Percentiles rank a stretch among this genome's conserved stretches.
phyloP scores from a whole-genome alignment of 2,797 vertebrate species.

The Dicrostonyx torquatus region DNA sequence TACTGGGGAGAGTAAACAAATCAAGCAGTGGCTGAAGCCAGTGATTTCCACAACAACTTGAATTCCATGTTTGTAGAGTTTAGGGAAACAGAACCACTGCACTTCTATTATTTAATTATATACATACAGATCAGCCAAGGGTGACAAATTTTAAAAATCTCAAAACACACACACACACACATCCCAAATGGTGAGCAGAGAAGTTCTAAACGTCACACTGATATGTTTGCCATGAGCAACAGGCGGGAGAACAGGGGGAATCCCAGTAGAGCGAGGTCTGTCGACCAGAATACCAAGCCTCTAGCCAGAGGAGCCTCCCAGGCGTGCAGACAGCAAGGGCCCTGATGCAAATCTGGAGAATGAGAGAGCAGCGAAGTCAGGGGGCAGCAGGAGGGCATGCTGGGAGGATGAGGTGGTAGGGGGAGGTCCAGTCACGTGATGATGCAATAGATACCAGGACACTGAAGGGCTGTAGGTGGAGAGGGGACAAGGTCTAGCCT shows the following conservation, averaged over 20 bases:
- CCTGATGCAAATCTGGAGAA: neutral
- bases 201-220: too few species aligned
- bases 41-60: neutral
- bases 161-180: neutral
- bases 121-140: neutral
- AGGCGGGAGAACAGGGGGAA: neutral
- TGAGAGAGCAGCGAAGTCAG: neutral
- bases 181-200: neutral
- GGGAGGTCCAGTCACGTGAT: neutral
- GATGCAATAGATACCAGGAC: neutral
- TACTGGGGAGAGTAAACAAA: too few species aligned
- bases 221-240: neutral
- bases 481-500: too few species aligned
- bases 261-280: neutral
- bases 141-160: neutral
- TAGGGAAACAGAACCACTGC: neutral
- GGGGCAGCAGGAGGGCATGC: neutral
- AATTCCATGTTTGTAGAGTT: neutral
- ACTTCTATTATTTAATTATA: neutral
- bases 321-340: too few species aligned
- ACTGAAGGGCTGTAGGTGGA: neutral
- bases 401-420: too few species aligned
- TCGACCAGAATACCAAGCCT: neutral
- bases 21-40: too few species aligned
- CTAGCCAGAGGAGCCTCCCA: neutral